Base-by-base conservation (phyloP, 2,797 vertebrate genomes). In the Epinephelus malabaricus region DNA sequence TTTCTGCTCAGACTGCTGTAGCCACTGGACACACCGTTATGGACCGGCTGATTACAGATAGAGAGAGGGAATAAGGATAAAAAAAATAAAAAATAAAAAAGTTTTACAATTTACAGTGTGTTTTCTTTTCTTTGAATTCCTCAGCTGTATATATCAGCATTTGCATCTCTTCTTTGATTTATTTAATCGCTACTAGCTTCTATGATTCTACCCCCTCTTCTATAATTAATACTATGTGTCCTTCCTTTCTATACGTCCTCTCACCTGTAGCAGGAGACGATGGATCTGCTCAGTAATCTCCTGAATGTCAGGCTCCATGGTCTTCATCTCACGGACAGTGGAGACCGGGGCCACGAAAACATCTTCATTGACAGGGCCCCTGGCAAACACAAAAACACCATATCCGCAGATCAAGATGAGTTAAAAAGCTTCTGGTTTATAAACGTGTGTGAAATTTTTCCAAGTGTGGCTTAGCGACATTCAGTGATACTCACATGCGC, bases 201-300 rank as follows among this genome's bases (percentile, higher is more conserved):
- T 30, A 18, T 47, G 12, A 38, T 27, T 69, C 11, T 17, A 53
- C 10, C 5, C 5, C 25, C 25, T 65, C 43, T 19, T 63, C 56
- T 47, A 9, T 47, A 25, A 59, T 21, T 13, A 6, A 11, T 19
- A 47, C 15, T 7, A n/a, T 3, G 12, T 34, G 10, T 45, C 23
- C 21, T 19, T 43, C 2, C 72, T 30, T 38, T 53, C 6, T 18
- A 1, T 64, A 15, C 27, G 0, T 15, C 51, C 9, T 60, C 85
- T 66, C 88, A 99, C 98, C 97, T 99, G 98, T 69, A 99, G 82
- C 27, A 99, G 88, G 0, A 99, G 95, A 11, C 95, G 92, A 88
- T 98, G 97, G 81, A 99, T 99, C 92, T 99, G 97, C 80, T 98
- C 97, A 0, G 97, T 97, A 73, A 99, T 95, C 75, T 98, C 97